phyloP scores from a whole-genome alignment of 2,113 vertebrate species.

The Grammomys dolichurus region DNA sequence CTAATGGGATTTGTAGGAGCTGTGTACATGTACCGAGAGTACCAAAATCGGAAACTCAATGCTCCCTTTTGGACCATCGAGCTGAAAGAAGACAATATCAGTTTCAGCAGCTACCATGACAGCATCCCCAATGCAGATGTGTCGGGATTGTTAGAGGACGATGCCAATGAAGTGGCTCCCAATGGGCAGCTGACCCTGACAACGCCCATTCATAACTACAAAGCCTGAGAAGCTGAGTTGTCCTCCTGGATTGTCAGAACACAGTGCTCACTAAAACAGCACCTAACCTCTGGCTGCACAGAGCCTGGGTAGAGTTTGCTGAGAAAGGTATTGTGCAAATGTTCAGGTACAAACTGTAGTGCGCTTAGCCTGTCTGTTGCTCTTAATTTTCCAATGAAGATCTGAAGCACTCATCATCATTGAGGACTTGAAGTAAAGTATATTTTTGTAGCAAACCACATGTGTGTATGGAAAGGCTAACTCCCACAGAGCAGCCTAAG shows the following conservation, averaged over 20 bases:
- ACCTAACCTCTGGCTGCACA: slow-evolving; percentile 52
- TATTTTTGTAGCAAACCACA: slow-evolving; percentile 76
- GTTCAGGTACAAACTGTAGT: slow-evolving; percentile 71
- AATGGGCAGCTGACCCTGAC: slow-evolving; percentile 96
- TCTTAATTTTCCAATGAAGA: slow-evolving; percentile 76
- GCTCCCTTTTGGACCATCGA: slow-evolving; percentile 99
- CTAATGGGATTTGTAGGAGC: slow-evolving; percentile 97
- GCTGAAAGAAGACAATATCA: slow-evolving; percentile 99
- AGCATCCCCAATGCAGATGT: slow-evolving; percentile 98
- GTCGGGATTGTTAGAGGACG: slow-evolving; percentile 95
- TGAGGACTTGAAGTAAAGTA: slow-evolving; percentile 78
- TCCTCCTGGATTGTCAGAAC: slow-evolving; percentile 61
- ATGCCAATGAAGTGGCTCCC: slow-evolving; percentile 93
- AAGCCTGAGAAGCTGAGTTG: slow-evolving; percentile 87
- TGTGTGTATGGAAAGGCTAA: slow-evolving; percentile 74
- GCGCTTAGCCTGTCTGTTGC: slow-evolving; percentile 61
- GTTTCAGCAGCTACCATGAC: slow-evolving; percentile 99
- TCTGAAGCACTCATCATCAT: slow-evolving; percentile 72
- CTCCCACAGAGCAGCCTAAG: slow-evolving; percentile 43
- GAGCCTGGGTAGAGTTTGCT: slow-evolving; percentile 69
- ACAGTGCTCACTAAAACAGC: slow-evolving; percentile 65
- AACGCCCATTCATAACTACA: slow-evolving; percentile 93
- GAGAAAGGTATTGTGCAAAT: slow-evolving; percentile 60
- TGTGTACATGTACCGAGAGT: slow-evolving; percentile 97
- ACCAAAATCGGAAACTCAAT: slow-evolving; percentile 97